These are phyloP conservation scores for Carollia perspicillata DNA, from an alignment of 2,113 vertebrate species.

Conservation along the genomic window DNA sequence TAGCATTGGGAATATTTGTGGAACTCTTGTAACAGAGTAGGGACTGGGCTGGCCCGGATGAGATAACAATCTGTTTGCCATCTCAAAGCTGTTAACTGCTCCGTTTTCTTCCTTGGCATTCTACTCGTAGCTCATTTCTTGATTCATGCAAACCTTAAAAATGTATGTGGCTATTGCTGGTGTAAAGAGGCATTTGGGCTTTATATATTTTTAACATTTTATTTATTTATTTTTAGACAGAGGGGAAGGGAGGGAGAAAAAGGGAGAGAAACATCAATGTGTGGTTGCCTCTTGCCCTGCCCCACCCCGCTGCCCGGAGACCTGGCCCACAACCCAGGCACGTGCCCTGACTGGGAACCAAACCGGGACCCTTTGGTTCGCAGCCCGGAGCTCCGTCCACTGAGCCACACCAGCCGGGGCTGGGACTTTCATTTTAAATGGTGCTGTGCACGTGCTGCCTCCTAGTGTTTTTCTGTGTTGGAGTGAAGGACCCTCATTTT, in stretches of 20 bases:
- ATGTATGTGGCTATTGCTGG: neutral
- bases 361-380: too few species aligned
- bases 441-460: neutral
- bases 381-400: too few species aligned
- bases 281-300: too few species aligned
- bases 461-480: neutral
- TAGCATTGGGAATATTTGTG: neutral
- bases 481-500: neutral
- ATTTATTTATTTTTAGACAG: too few species aligned
- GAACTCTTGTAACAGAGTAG: neutral
- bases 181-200: neutral
- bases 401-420: too few species aligned
- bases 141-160: neutral
- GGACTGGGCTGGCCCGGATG: neutral
- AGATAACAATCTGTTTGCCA: neutral
- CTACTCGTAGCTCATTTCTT: neutral
- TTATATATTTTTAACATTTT: neutral
- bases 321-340: too few species aligned
- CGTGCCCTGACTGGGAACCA: too few species aligned
- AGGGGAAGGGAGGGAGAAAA: too few species aligned
- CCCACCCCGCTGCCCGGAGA: too few species aligned
- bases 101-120: conserved; percentile 6
- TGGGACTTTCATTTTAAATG: neutral
- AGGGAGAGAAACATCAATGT: too few species aligned
- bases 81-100: neutral